Percentiles rank a stretch among this genome's conserved stretches.
Conservation (phyloP, 1,140 invertebrate genomes). For the Drosophila trapezifrons region DNA sequence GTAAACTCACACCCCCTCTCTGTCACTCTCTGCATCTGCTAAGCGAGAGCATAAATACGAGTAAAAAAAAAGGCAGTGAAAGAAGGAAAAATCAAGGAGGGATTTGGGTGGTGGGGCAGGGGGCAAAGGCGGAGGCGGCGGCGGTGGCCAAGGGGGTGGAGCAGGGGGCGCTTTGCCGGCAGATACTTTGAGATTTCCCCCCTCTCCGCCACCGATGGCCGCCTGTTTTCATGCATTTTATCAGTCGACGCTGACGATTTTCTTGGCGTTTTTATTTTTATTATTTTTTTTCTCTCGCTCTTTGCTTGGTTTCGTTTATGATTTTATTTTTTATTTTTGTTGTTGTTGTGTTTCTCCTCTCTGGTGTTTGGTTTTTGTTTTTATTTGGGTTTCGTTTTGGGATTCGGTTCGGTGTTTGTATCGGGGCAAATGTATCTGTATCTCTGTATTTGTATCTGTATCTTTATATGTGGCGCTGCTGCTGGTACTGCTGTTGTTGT, state of each 20-base stretch:
- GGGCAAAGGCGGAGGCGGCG: constrained; percentile 3
- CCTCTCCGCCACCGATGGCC: not conserved
- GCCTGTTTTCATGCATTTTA: constrained; percentile 72
- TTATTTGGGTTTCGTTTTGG: constrained; percentile 72
- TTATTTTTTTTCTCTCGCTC: constrained; percentile 49
- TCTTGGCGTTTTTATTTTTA: constrained; percentile 66
- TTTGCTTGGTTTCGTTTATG: constrained; percentile 43
- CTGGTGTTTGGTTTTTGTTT: constrained; percentile 64
- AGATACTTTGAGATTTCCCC: constrained; percentile 75
- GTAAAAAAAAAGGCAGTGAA: constrained; percentile 67
- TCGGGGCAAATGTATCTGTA: constrained; percentile 62
- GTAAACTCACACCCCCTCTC: constrained; percentile 16
- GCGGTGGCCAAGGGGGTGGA: constrained; percentile 2
- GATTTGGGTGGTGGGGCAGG: constrained; percentile 31
- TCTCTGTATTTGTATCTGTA: constrained; percentile 63
- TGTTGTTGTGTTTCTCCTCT: constrained; percentile 11
- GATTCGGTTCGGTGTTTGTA: constrained; percentile 50
- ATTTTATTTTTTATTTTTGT: constrained; percentile 39
- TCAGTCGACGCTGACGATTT: constrained; percentile 74
- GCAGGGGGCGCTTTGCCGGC: constrained; percentile 48
- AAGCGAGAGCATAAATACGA: constrained; percentile 61
- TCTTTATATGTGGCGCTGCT: constrained; percentile 57
- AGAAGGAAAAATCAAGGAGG: constrained; percentile 75
- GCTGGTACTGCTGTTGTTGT: constrained; percentile 7
- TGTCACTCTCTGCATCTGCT: constrained; percentile 22